Base-by-base conservation (phyloP, 2,797 vertebrate species). In the Coregonus sp. region DNA sequence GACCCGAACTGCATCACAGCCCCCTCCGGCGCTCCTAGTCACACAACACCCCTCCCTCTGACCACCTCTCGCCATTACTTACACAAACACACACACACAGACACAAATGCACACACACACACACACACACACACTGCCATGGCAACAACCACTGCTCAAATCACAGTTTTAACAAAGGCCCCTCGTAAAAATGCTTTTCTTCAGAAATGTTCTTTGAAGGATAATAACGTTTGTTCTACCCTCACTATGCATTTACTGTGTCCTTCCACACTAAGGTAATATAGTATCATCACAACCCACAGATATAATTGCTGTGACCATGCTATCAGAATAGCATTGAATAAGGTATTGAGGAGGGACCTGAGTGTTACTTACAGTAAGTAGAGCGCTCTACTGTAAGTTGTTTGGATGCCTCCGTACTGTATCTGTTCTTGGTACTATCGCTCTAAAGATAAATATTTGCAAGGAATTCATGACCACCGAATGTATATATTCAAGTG, bases 91-190 rank as follows among this genome's bases (percentile, higher is more conserved):
- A 54, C 61, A 65, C 61, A 65, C 61, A n/a, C 69, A 76, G 74
- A 75, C 33, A 78, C 68, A 73, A 56, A 56, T 18, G 52, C 52
- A 56, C 52, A 75, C 72, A 73, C 29, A 73, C n/a, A n/a, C 16
- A 4, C 72, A 61, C 72, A 54, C 51, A 54, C 40, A 71, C 37
- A 72, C 31, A 67, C 29, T 67, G 65, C 65, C 31, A 67, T 67
- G 65, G 65, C 65, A 67, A 73, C 72, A 67, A 73, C 72, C 52
- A 54, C 14, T 16, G 35, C 51, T 59, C 52, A 16, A 12, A 18
- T 51, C 25, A 73, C 52, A 25, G 25, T 25, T 25, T 25, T 25
- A 25, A 25, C 25, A 25, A 25, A 25, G 25, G 25, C 25, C 25
- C 25, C 25, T 25, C 25, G 25, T 25, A 25, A 25, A 25, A 25